A percentile compares a stretch with the other conserved stretches of the same genome.
phyloP scores from a whole-genome alignment of 2,888 invertebrate species.

The Eledona agricola region DNA sequence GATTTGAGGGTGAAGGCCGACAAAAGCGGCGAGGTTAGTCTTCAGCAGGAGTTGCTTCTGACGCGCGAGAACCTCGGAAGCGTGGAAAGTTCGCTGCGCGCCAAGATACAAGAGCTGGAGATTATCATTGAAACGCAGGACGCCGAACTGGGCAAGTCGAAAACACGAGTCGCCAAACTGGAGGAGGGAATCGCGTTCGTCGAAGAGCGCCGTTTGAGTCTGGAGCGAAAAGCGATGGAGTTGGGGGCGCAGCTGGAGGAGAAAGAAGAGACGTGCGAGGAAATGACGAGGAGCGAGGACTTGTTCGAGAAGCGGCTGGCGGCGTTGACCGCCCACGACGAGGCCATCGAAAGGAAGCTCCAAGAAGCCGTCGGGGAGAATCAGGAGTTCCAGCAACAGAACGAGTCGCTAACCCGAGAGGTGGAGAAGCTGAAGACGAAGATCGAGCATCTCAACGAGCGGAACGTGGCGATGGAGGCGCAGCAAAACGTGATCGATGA shows the following conservation, averaged over 20 bases:
- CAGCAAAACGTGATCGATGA: conserved; percentile 46
- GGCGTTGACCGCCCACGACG: conserved; percentile 70
- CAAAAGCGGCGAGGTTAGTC: conserved; percentile 54
- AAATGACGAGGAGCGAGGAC: conserved; percentile 71
- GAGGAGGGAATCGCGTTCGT: conserved; percentile 72
- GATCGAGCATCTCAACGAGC: conserved; percentile 46
- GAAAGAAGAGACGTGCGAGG: conserved; percentile 64
- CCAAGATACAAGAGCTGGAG: conserved; percentile 79
- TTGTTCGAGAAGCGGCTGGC: conserved; percentile 70
- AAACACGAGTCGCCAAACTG: conserved; percentile 70
- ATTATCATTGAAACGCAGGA: conserved; percentile 78
- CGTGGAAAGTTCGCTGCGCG: conserved; percentile 62
- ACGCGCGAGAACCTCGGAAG: conserved; percentile 39
- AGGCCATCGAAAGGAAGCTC: conserved; percentile 68
- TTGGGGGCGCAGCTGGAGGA: conserved; percentile 69
- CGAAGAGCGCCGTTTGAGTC: conserved; percentile 68
- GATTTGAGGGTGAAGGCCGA: conserved; percentile 46
- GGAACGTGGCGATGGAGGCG: conserved; percentile 45
- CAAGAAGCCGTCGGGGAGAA: conserved; percentile 69
- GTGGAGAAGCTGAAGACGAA: conserved; percentile 59
- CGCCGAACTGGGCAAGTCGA: conserved; percentile 71
- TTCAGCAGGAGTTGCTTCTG: conserved; percentile 52
- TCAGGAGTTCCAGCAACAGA: conserved; percentile 66
- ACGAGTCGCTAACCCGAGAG: conserved; percentile 63
- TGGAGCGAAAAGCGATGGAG: conserved; percentile 70